These are phyloP conservation scores for Indicator indicator DNA, from an alignment of 2,113 vertebrate genomes.

Conservation along the genomic window DNA sequence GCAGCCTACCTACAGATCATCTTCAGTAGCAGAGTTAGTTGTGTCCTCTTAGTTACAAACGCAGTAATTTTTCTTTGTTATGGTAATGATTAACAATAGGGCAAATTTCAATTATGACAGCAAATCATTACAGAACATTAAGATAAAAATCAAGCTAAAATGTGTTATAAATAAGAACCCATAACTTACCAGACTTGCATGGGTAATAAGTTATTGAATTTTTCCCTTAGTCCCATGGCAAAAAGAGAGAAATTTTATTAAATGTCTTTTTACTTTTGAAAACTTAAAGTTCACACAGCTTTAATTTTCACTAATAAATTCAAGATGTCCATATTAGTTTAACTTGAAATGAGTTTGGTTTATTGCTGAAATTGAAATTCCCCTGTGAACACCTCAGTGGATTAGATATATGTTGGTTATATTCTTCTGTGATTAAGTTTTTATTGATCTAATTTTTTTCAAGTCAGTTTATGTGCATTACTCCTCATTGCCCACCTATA, in stretches of 20 bases:
- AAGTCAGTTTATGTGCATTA: background rate
- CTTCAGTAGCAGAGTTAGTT: background rate
- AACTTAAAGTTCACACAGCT: constrained; percentile 28
- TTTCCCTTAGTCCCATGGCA: background rate
- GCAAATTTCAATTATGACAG: constrained; percentile 11
- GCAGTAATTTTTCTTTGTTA: constrained; percentile 10
- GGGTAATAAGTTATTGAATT: background rate
- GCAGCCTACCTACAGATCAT: background rate
- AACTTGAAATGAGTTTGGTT: constrained; percentile 49
- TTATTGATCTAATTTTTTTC: constrained; percentile 43
- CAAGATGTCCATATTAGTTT: constrained; percentile 58
- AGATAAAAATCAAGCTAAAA: constrained; percentile 49
- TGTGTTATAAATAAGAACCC: background rate
- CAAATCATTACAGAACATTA: constrained; percentile 29
- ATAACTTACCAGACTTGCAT: background rate
- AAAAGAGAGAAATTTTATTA: constrained; percentile 48
- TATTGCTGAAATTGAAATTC: constrained; percentile 54
- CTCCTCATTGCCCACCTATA: constrained; percentile 10
- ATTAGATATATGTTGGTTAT: constrained; percentile 33
- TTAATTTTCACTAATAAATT: constrained; percentile 59
- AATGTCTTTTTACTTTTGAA: constrained; percentile 39
- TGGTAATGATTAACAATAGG: constrained; percentile 35
- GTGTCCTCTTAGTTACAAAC: background rate
- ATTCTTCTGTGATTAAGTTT: constrained; percentile 50
- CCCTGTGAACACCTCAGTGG: background rate